Evolutionary conservation across 2,888 invertebrate genomes (phyloP).

Genomic region (Bugulina stolonifera): DNA sequence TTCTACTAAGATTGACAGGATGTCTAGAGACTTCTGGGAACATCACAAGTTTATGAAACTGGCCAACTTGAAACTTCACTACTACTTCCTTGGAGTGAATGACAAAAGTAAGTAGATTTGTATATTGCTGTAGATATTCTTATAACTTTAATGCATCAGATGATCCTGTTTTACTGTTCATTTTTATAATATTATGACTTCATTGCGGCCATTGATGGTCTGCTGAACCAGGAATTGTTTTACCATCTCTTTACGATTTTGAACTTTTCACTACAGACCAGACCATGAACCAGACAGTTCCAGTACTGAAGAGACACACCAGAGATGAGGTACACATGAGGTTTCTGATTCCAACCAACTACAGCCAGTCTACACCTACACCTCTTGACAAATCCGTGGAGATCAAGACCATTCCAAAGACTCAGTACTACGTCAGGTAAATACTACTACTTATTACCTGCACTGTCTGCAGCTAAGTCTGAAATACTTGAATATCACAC

Average conservation of each 20-base stretch:
- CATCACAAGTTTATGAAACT: background rate
- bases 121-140: too few relatives aligned
- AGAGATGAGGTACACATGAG: background rate
- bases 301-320: background rate
- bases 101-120: background rate
- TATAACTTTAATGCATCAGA: too few relatives aligned
- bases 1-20: background rate
- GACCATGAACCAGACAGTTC: background rate
- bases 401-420: background rate
- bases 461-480: too few relatives aligned
- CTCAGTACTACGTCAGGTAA: background rate
- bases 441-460: too few relatives aligned
- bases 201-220: too few relatives aligned
- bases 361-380: background rate
- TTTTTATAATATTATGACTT: too few relatives aligned
- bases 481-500: too few relatives aligned
- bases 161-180: too few relatives aligned
- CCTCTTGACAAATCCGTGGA: background rate
- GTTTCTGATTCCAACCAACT: background rate
- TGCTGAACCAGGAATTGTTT: too few relatives aligned
- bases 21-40: background rate
- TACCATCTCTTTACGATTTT: too few relatives aligned
- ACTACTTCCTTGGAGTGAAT: background rate
- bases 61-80: background rate
- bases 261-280: too few relatives aligned